Evolutionary conservation across 2,113 vertebrate species (phyloP), one percentile per base, ranked within the genome.

Genomic region (Epinephelus moara): DNA sequence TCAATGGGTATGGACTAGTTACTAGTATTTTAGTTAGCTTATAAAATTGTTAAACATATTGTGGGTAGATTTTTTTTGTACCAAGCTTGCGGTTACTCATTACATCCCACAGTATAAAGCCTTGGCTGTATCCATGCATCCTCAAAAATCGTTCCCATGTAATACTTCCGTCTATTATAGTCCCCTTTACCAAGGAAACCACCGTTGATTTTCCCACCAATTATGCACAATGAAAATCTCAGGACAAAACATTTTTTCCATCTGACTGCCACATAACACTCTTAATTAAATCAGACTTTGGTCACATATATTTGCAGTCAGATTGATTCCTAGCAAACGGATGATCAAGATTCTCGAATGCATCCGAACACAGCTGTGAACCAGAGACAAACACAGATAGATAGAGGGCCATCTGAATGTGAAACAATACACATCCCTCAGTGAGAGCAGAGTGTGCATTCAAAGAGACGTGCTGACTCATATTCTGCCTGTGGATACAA

Each of bases 371-470:
- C n/a, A 11, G 23, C 42, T 67, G 42, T 18, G 17, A 33, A 17
- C 27, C 27, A 61, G 27, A 67, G 23, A 60, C 37, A 81, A 62
- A 77, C 49, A 78, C 52, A 80, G 52, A 66, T 19, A 63, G 18
- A 62, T 30, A 30, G 30, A 30, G 21, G 23, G 0, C 21, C 0
- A 27, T 53, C 47, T 78, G 8, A 84, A 64, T 42, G 37, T 42
- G 14, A 52, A 55, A 53, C 37, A n/a, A 47, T 50, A 23, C 56
- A 11, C 14, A 42, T 27, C 59, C 27, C 56, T 25, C 47, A 18
- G 2, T 37, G 21, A 74, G 5, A 81, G 19, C 23, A 1, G 7
- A 47, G 18, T 64, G n/a, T 64, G 19, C n/a, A 18, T 53, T 63
- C 11, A 57, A 49, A 27, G n/a, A 10, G 40, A 70, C n/a, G 37